Conservation (phyloP, 2,113 vertebrate genomes). For the Oreochromis niloticus region DNA sequence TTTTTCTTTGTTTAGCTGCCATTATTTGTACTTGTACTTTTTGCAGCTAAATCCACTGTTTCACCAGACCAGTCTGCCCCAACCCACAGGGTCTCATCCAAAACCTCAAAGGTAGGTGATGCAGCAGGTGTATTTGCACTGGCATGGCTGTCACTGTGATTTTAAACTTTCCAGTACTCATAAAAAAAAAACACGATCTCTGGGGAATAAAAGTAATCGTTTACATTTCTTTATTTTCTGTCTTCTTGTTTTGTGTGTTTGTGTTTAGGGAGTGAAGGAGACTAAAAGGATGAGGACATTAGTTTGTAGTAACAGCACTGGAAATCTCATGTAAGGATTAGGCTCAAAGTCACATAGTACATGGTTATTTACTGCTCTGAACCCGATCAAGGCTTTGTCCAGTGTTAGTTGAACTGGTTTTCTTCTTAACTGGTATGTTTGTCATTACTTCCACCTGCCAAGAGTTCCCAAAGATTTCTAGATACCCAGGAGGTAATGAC, state of each 20-base stretch:
- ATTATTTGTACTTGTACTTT: not conserved
- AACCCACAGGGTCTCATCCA: not conserved
- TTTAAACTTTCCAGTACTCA: not conserved
- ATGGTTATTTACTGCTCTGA: not conserved
- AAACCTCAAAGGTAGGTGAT: not conserved
- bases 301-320: slow-evolving; percentile 33
- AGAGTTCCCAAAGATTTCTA: not conserved
- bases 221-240: not conserved
- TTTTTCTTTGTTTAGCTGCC: not conserved
- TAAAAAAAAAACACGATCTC: rapidly evolving
- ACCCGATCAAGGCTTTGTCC: rapidly evolving
- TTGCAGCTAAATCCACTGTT: slow-evolving; percentile 12
- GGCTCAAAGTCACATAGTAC: rapidly evolving
- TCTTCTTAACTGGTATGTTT: not conserved
- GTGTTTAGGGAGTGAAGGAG: slow-evolving; percentile 4
- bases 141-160: not conserved
- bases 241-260: not conserved
- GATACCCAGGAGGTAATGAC: not conserved
- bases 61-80: not conserved
- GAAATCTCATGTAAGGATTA: slow-evolving; percentile 26
- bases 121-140: not conserved
- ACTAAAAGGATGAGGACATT: not conserved
- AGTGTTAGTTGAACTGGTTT: not conserved
- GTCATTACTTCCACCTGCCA: not conserved
- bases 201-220: too few relatives aligned